A percentile compares a stretch with the other conserved stretches of the same genome.
Conservation (phyloP, 2,888 invertebrate genomes). For the Syrista parreyssii region DNA sequence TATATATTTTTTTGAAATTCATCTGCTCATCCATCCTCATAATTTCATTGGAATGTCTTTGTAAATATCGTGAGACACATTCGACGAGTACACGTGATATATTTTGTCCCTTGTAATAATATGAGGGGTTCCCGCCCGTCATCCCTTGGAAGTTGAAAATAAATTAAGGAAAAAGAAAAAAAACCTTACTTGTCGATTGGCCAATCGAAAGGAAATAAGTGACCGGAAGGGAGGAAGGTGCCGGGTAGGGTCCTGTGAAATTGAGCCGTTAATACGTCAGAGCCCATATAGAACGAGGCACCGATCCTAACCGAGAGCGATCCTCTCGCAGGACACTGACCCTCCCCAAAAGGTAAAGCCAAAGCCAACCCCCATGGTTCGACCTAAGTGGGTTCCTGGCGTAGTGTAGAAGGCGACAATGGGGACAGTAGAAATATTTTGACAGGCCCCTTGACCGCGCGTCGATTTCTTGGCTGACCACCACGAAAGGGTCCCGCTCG, state of each 20-base stretch:
- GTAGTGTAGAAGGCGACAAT: slow-evolving; percentile 24
- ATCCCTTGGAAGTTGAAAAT: not conserved
- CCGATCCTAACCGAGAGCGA: slow-evolving; percentile 14
- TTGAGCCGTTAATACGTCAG: slow-evolving; percentile 60
- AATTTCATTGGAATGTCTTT: not conserved
- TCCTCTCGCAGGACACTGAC: slow-evolving; percentile 38
- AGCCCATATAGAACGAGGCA: not conserved
- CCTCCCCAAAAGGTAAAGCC: slow-evolving; percentile 36
- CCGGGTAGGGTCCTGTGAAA: slow-evolving; percentile 46
- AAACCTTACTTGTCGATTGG: not conserved
- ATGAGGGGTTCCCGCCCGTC: not conserved
- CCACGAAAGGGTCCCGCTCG: not conserved
- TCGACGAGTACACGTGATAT: not conserved
- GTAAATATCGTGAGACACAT: not conserved
- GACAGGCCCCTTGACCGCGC: slow-evolving; percentile 43
- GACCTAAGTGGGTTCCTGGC: slow-evolving; percentile 26
- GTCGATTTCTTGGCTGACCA: slow-evolving; percentile 24
- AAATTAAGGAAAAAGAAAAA: not conserved
- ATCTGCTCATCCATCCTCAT: not conserved
- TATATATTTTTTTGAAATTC: not conserved
- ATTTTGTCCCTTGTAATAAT: not conserved
- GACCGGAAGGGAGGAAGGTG: not conserved
- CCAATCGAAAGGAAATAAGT: not conserved
- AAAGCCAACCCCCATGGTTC: slow-evolving; percentile 22
- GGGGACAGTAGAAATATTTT: slow-evolving; percentile 49